phyloP scores from a whole-genome alignment of 2,888 invertebrate genomes.

The Acronicta aceris region DNA sequence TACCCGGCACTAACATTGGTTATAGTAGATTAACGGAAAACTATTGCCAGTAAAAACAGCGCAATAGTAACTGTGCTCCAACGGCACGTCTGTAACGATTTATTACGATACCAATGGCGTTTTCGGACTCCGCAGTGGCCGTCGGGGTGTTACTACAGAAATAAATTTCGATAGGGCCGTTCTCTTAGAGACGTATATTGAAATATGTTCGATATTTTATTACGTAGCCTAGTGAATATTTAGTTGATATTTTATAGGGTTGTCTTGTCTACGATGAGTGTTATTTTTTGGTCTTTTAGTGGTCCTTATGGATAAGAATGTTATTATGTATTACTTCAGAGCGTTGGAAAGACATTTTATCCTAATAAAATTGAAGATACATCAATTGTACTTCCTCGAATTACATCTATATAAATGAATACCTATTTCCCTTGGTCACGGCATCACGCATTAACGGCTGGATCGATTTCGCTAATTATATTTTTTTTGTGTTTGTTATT shows the following conservation, averaged over 20 bases:
- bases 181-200: slow-evolving; percentile 74
- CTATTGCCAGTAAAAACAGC: slow-evolving; percentile 77
- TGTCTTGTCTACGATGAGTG: slow-evolving; percentile 19
- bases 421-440: too few relatives aligned
- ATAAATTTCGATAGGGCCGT: slow-evolving; percentile 79
- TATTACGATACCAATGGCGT: slow-evolving; percentile 78
- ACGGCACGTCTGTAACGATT: slow-evolving; percentile 76
- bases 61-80: slow-evolving; percentile 61
- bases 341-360: too few relatives aligned
- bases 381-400: too few relatives aligned
- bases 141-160: slow-evolving; percentile 77
- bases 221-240: slow-evolving; percentile 71
- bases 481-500: too few relatives aligned
- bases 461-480: too few relatives aligned
- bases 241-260: slow-evolving; percentile 59
- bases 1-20: slow-evolving; percentile 55
- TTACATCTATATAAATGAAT: too few relatives aligned
- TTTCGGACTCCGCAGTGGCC: slow-evolving; percentile 73
- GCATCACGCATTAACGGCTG: too few relatives aligned
- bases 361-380: too few relatives aligned
- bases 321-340: background rate
- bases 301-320: slow-evolving; percentile 14
- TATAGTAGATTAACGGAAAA: slow-evolving; percentile 72
- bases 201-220: slow-evolving; percentile 80
- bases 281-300: slow-evolving; percentile 24